These are phyloP conservation scores for Lepidonotus clava DNA, from an alignment of 2,888 invertebrate species.

Conservation along the genomic window DNA sequence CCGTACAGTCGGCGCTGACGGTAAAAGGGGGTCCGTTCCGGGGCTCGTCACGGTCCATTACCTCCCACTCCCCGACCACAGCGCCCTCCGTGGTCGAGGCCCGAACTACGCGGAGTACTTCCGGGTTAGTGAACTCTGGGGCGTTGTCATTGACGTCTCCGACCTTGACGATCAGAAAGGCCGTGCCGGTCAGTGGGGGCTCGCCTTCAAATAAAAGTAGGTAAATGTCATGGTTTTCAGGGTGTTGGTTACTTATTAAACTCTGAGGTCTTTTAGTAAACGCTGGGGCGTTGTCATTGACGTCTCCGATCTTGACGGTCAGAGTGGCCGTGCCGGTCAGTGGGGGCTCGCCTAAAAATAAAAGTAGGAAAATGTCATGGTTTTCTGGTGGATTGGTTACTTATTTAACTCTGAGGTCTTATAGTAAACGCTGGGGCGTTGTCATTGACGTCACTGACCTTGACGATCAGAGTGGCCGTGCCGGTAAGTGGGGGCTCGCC, in stretches of 20 bases:
- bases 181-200: constrained; percentile 85
- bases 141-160: constrained; percentile 98
- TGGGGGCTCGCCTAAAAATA: constrained; percentile 85
- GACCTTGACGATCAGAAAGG: constrained; percentile 94
- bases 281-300: constrained; percentile 98
- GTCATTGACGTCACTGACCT: constrained; percentile 96
- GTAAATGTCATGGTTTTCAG: neutral
- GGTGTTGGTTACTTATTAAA: too few relatives aligned
- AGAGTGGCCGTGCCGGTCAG: constrained; percentile 92
- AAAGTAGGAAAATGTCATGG: constrained; percentile 82
- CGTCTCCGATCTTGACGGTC: constrained; percentile 94
- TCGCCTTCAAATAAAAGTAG: constrained; percentile 72
- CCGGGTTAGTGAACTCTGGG: constrained; percentile 89
- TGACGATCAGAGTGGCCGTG: constrained; percentile 96
- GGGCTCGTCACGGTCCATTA: constrained; percentile 72
- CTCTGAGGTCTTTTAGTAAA: too few relatives aligned
- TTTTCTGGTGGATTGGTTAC: neutral
- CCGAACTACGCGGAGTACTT: neutral
- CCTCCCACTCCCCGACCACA: constrained; percentile 64
- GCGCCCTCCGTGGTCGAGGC: neutral
- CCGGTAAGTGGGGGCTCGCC: constrained; percentile 82
- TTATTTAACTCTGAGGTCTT: neutral
- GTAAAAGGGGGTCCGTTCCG: constrained; percentile 86
- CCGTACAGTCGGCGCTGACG: constrained; percentile 80
- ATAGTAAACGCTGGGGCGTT: constrained; percentile 98